Evolutionary conservation across 2,888 invertebrate genomes (phyloP).

Genomic region (Gastrophysa polygoni): DNA sequence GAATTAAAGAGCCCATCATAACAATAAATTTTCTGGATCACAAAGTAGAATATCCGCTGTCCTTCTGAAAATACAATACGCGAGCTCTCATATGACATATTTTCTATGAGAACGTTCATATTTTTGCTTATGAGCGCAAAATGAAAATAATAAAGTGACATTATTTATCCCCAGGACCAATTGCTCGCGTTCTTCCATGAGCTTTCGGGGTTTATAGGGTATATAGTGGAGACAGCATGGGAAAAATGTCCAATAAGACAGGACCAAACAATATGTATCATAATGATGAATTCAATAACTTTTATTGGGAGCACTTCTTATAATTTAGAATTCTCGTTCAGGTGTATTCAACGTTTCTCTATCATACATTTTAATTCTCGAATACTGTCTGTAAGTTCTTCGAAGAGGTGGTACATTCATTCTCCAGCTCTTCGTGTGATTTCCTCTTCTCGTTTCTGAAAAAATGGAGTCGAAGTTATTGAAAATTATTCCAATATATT

Average conservation of each 20-base stretch:
- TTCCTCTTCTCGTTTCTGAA: no score
- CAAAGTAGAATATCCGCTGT: slow-evolving; percentile 39
- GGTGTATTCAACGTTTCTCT: no score
- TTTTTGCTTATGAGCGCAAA: slow-evolving; percentile 45
- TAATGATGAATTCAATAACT: background rate
- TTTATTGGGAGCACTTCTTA: background rate
- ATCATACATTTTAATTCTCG: no score
- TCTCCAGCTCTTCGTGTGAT: no score
- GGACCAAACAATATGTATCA: background rate
- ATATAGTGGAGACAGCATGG: background rate
- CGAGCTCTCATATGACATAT: slow-evolving; percentile 42
- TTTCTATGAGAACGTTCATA: slow-evolving; percentile 45
- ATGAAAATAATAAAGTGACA: slow-evolving; percentile 49
- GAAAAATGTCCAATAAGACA: background rate
- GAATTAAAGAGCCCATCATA: slow-evolving; percentile 40
- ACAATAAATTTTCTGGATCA: slow-evolving; percentile 40
- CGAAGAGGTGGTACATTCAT: no score
- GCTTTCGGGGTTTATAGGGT: slow-evolving; percentile 1
- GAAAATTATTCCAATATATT: no score
- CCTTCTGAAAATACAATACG: slow-evolving; percentile 39
- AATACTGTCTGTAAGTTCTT: no score
- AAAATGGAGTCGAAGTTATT: no score
- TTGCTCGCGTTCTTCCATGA: slow-evolving; percentile 29
- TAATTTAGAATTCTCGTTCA: background rate
- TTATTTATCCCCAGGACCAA: slow-evolving; percentile 44